A percentile compares a stretch with the other conserved stretches of the same genome.
Conservation (phyloP, 1,140 invertebrate species). For the Tachypleus tridentatus region DNA sequence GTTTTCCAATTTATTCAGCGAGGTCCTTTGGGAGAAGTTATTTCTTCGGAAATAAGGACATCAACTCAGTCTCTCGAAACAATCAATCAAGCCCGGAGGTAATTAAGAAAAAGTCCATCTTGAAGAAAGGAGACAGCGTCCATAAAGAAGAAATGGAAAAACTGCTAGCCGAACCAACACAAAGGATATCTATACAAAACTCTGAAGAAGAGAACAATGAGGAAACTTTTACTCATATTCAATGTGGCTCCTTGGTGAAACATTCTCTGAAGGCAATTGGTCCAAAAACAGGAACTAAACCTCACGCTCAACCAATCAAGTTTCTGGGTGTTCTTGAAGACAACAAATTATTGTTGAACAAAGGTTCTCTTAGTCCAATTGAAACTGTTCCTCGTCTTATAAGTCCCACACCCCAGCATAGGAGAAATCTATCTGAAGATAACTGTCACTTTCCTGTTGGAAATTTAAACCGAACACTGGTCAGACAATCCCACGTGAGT, state of each 20-base stretch:
- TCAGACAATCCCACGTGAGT: no score
- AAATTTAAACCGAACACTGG: no score
- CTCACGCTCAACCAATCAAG: slow-evolving; percentile 34
- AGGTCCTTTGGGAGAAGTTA: no score
- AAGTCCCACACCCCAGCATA: no score
- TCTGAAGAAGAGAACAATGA: slow-evolving; percentile 4
- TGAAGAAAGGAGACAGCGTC: slow-evolving; percentile 50
- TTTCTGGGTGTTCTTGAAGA: slow-evolving; percentile 31
- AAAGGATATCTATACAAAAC: slow-evolving; percentile 12
- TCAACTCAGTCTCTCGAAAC: no score
- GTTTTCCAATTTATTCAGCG: no score
- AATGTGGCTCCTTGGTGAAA: background rate
- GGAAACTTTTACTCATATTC: slow-evolving; percentile 2
- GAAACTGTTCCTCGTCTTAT: no score
- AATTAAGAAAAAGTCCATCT: slow-evolving; percentile 50
- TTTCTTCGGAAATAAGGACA: no score
- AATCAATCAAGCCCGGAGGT: slow-evolving; percentile 38
- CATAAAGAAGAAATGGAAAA: slow-evolving; percentile 61
- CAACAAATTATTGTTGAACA: slow-evolving; percentile 8
- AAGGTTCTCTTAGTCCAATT: no score
- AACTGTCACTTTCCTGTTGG: no score
- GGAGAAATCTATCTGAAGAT: no score
- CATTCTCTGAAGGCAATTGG: slow-evolving; percentile 17
- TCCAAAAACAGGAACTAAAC: slow-evolving; percentile 25
- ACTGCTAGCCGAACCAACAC: slow-evolving; percentile 46